Evolutionary conservation across 1,140 invertebrate species (phyloP), one percentile per base, ranked within the genome.

Genomic region (Drosophila pseudoobscura): DNA sequence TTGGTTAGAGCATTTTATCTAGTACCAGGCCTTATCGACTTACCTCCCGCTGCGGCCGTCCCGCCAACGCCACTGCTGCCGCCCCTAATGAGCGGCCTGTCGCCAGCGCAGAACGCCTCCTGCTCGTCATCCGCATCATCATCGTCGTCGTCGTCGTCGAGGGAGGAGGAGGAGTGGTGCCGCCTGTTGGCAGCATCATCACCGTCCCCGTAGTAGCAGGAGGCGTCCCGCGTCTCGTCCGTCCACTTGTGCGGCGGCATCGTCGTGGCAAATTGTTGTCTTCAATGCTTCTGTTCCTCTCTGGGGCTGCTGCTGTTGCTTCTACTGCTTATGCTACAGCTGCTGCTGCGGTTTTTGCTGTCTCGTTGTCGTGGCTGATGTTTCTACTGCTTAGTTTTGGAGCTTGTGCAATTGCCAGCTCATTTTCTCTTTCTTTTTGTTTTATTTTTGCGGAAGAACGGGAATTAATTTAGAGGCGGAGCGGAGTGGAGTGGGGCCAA

Each of bases 241-340:
- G 83, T 88, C 83, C 83, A 88, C 54, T 78, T 62, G 58, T 79
- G 66, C 41, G 83, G 83, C 26, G 83, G 75, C 83, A 88, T 87
- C 29, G 22, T 58, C 8, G 24, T 51, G 35, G 45, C 45, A 6
- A 20, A 68, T 13, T 15, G 15, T 15, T 35, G 44, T n/a, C 54
- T 50, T 20, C 22, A n/a, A 6, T 20, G 41, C 15, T 11, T 47
- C 24, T 44, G 50, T 15, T 15, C 4, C 9, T 71, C 9, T 39
- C 35, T 41, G 20, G 17, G 17, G 13, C 20, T 66, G 59, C 39
- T 44, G 6, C 7, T 43, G 4, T 6, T 53, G 31, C 24, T 39
- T 13, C 35, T 13, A 39, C 35, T 39, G 35, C 35, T 39, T 39
- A 31, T 31, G 7, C 29, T 53, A 31, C 7, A 1, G 3, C 35